phyloP scores from a whole-genome alignment of 2,113 vertebrate genomes.

The Hucho hucho region DNA sequence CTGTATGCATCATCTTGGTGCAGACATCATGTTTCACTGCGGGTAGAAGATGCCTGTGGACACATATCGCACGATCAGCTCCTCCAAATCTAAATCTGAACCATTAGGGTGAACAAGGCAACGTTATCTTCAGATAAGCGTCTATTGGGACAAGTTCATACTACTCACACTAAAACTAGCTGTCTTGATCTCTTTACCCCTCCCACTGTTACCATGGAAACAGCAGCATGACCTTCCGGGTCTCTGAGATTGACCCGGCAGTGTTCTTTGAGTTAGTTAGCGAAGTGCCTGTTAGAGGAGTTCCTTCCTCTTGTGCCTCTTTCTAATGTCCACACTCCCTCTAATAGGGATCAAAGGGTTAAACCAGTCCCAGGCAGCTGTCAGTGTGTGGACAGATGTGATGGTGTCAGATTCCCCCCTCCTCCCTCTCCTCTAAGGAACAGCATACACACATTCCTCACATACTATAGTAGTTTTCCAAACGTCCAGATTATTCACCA shows the following conservation, averaged over 20 bases:
- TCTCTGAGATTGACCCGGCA: slow-evolving; percentile 22
- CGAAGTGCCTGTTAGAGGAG: slow-evolving; percentile 10
- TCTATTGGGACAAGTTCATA: too few relatives aligned
- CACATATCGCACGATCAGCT: too few relatives aligned
- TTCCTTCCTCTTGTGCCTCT: slow-evolving; percentile 19
- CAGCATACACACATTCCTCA: slow-evolving; percentile 19
- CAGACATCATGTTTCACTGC: slow-evolving; percentile 24
- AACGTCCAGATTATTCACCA: slow-evolving; percentile 3
- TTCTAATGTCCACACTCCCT: slow-evolving; percentile 11
- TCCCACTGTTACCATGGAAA: slow-evolving; percentile 27
- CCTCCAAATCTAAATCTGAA: too few relatives aligned
- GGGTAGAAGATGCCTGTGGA: too few relatives aligned
- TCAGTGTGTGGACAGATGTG: slow-evolving; percentile 7
- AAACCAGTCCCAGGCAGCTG: slow-evolving; percentile 35
- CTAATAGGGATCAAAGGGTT: slow-evolving; percentile 36
- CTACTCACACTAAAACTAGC: slow-evolving; percentile 8
- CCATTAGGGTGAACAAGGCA: too few relatives aligned
- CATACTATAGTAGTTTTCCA: slow-evolving; percentile 16
- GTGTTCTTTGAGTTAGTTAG: slow-evolving; percentile 13
- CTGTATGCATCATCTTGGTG: slow-evolving; percentile 29
- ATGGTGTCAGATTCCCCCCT: slow-evolving; percentile 10
- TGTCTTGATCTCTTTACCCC: slow-evolving; percentile 27
- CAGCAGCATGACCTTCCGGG: slow-evolving; percentile 14
- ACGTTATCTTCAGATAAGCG: slow-evolving; percentile 19
- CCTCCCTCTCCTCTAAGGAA: slow-evolving; percentile 28